Evolutionary conservation across 1,140 invertebrate species (phyloP), one percentile per base, ranked within the genome.

Genomic region (Notospermus geniculatus): DNA sequence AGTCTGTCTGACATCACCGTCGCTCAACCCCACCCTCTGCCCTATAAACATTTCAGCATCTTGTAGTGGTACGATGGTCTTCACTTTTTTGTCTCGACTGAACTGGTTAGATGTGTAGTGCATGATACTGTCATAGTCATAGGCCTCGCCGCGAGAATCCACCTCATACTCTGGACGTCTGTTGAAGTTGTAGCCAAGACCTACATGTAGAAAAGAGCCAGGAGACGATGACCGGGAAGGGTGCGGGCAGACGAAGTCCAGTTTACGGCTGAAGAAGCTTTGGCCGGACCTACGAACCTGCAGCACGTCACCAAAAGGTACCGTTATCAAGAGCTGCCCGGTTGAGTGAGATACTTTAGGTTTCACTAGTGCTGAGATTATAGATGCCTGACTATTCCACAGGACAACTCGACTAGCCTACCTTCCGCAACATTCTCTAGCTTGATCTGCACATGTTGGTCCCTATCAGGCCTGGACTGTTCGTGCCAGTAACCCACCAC

Each of bases 181-280:
- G 73, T 97, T 96, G 80, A 97, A 97, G 76, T 97, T 97, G 78
- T 96, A 97, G 72, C 97, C 93, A 82, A 97, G 94, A 57, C 93
- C 93, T 93, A n/a, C n/a, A 36, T 36, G 32, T 7, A 36, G 15
- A 36, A 36, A 36, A 36, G 32, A 36, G n/a, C n/a, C n/a, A n/a
- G n/a, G n/a, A n/a, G n/a, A n/a, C n/a, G n/a, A n/a, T n/a, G n/a
- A n/a, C n/a, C n/a, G n/a, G n/a, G n/a, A n/a, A n/a, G n/a, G n/a
- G n/a, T n/a, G n/a, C n/a, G n/a, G n/a, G n/a, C n/a, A n/a, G n/a
- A n/a, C n/a, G n/a, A n/a, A n/a, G n/a, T n/a, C n/a, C n/a, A n/a
- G n/a, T n/a, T n/a, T n/a, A n/a, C n/a, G n/a, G n/a, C n/a, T n/a
- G n/a, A n/a, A n/a, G n/a, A n/a, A n/a, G n/a, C n/a, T n/a, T n/a